A percentile compares a stretch with the other conserved stretches of the same genome.
These are phyloP conservation scores for Cyphotilapia sp. DNA, from an alignment of 2,113 vertebrate species.

Conservation along the genomic window DNA sequence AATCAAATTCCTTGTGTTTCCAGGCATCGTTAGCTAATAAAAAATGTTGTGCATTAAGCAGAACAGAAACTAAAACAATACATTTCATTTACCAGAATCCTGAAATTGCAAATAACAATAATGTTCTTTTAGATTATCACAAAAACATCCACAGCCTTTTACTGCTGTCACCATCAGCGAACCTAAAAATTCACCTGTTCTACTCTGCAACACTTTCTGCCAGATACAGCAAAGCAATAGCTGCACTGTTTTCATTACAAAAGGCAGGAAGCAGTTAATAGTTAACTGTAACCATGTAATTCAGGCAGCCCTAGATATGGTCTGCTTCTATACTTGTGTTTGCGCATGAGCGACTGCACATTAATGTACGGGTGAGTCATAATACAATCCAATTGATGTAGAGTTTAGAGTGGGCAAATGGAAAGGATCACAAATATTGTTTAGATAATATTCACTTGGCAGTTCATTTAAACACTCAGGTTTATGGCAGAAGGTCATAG, in stretches of 20 bases:
- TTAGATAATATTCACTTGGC: not conserved
- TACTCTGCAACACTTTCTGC: slow-evolving; percentile 6
- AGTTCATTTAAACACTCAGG: not conserved
- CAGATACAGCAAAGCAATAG: slow-evolving; percentile 25
- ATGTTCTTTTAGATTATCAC: not conserved
- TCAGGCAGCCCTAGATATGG: not conserved
- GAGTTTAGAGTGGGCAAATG: not conserved
- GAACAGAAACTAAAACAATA: not conserved
- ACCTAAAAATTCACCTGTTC: not conserved
- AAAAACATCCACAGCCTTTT: not conserved
- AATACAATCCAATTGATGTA: not conserved
- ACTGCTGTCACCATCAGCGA: not conserved
- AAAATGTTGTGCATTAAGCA: not conserved
- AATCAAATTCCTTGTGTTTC: not conserved
- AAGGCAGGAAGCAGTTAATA: not conserved
- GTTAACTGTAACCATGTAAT: not conserved
- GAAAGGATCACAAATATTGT: not conserved
- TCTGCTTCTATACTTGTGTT: not conserved
- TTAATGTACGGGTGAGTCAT: not conserved
- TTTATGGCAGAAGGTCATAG: not conserved
- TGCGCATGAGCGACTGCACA: not conserved
- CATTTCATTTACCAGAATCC: not conserved
- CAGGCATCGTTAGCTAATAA: not conserved
- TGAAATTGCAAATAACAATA: not conserved
- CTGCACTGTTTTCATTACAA: slow-evolving; percentile 13